phyloP scores from a whole-genome alignment of 2,888 invertebrate genomes.

The Gandaritis pyraliata region DNA sequence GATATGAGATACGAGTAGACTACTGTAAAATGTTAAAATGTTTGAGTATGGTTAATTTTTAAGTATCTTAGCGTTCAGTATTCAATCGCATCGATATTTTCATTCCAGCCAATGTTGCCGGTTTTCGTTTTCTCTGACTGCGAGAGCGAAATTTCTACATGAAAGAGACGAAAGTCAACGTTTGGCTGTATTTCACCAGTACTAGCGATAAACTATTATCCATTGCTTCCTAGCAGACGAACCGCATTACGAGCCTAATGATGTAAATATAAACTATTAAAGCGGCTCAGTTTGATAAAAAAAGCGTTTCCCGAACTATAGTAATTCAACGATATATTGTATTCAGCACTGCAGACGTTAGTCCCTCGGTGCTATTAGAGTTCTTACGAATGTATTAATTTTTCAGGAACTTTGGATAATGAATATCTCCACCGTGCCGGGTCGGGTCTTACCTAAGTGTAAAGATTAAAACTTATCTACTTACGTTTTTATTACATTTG shows the following conservation, averaged over 20 bases:
- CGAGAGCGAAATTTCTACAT: slow-evolving; percentile 4
- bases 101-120: slow-evolving; percentile 4
- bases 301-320: slow-evolving; percentile 12
- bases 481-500: slow-evolving; percentile 11
- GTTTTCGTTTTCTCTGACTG: slow-evolving; percentile 14
- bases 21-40: not conserved
- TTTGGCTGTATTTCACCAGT: not conserved
- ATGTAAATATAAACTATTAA: not conserved
- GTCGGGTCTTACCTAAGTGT: slow-evolving; percentile 22
- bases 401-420: slow-evolving; percentile 29
- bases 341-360: not conserved
- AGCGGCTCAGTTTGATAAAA: not conserved
- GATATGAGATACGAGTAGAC: slow-evolving; percentile 13
- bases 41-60: slow-evolving; percentile 8
- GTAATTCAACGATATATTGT: not conserved
- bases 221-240: slow-evolving; percentile 4
- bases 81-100: slow-evolving; percentile 12
- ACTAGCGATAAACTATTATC: not conserved
- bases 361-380: slow-evolving; percentile 6
- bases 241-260: not conserved
- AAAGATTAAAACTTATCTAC: slow-evolving; percentile 17
- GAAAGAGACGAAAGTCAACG: not conserved
- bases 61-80: slow-evolving; percentile 13
- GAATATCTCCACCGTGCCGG: slow-evolving; percentile 29
- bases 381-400: slow-evolving; percentile 15